Percentiles rank a stretch among this genome's conserved stretches.
phyloP scores from a whole-genome alignment of 1,140 invertebrate species.

The Musca vetustissima region DNA sequence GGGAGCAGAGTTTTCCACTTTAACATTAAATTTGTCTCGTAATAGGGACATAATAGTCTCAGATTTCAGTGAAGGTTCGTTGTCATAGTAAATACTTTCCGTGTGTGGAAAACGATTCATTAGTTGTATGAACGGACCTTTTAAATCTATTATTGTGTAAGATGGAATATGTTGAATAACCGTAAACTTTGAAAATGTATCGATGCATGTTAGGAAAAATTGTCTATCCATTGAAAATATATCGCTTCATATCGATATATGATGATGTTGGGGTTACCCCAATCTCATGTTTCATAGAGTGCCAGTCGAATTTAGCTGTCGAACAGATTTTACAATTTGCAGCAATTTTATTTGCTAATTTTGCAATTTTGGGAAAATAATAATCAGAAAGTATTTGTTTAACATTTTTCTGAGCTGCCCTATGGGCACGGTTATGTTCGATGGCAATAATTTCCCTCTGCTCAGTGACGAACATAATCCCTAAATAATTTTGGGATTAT shows the following conservation, averaged over 20 bases:
- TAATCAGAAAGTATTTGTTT: conserved; percentile 6
- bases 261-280: neutral
- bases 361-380: conserved; percentile 10
- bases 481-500: too few species aligned
- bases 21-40: neutral
- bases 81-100: conserved; percentile 1
- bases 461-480: neutral
- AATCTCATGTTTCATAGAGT: neutral
- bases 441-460: neutral
- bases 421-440: conserved; percentile 25
- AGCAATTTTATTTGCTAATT: neutral
- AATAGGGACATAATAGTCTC: conserved; percentile 1
- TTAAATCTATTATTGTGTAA: neutral
- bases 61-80: conserved; percentile 5
- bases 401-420: conserved; percentile 25
- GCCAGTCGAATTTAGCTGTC: neutral
- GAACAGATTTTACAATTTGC: neutral
- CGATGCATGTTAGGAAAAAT: conserved; percentile 3
- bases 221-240: conserved; percentile 1
- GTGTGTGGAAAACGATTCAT: conserved; percentile 5
- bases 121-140: conserved; percentile 1
- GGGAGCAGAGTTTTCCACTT: neutral
- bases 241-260: neutral
- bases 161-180: neutral
- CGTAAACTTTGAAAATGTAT: conserved; percentile 14